phyloP scores from a whole-genome alignment of 2,113 vertebrate species.

The Centropristis striata region DNA sequence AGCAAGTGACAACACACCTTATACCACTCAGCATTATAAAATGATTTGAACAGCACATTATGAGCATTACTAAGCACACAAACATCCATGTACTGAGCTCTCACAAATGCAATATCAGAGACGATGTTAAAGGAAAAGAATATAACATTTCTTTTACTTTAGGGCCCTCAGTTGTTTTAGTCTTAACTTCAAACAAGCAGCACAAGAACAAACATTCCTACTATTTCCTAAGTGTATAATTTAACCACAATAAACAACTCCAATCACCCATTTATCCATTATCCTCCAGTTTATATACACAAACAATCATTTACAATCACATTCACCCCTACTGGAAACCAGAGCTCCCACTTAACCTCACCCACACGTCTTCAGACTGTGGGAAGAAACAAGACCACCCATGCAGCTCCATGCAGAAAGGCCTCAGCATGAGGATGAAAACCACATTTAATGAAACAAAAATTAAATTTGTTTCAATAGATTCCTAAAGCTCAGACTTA shows the following conservation, averaged over 20 bases:
- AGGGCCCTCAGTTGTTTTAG: background rate
- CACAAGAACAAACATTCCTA: background rate
- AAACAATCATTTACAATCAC: background rate
- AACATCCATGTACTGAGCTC: background rate
- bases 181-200: background rate
- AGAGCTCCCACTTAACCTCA: background rate
- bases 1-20: no score
- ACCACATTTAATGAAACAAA: background rate
- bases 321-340: background rate
- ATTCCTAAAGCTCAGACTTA: no score
- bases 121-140: background rate
- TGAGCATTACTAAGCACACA: background rate
- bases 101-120: conserved; percentile 4
- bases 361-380: background rate
- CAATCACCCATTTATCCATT: background rate
- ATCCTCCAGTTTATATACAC: background rate
- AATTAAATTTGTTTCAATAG: no score
- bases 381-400: background rate
- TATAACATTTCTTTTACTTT: background rate
- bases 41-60: conserved; percentile 7
- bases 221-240: background rate
- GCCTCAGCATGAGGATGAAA: background rate
- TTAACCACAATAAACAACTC: background rate
- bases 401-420: background rate
- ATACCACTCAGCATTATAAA: conserved; percentile 22